Percentiles rank a stretch among this genome's conserved stretches.
phyloP scores from a whole-genome alignment of 2,797 vertebrate species.

The Phalloptychus januarius region DNA sequence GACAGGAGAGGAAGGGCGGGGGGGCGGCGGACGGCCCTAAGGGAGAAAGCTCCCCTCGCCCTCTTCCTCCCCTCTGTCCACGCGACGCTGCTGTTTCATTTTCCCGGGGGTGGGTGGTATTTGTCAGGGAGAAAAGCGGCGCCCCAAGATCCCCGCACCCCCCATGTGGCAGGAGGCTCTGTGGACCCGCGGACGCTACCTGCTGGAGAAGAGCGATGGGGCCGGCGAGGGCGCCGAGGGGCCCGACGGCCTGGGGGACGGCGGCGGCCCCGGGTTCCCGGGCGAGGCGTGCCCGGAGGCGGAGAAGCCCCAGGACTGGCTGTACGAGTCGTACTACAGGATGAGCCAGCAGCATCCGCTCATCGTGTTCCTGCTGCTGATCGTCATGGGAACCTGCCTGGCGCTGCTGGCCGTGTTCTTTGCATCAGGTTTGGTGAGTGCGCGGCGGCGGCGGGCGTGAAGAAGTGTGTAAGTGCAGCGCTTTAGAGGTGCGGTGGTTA shows the following conservation, averaged over 20 bases:
- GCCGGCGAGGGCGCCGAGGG: conserved; percentile 65
- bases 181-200: conserved; percentile 87
- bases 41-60: conserved; percentile 20
- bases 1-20: conserved; percentile 9
- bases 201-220: conserved; percentile 88
- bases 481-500: conserved; percentile 12
- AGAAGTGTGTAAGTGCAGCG: conserved; percentile 3
- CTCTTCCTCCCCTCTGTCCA: not conserved
- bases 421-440: conserved; percentile 93
- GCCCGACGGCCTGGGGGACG: conserved; percentile 64
- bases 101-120: not conserved
- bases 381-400: conserved; percentile 96
- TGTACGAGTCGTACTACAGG: conserved; percentile 95
- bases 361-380: conserved; percentile 96
- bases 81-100: conserved; percentile 3
- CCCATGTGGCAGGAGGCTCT: conserved; percentile 88
- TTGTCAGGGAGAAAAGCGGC: conserved; percentile 26
- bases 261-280: conserved; percentile 58
- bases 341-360: conserved; percentile 99
- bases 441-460: not conserved
- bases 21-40: not conserved
- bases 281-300: conserved; percentile 57
- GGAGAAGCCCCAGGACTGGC: conserved; percentile 92
- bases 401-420: conserved; percentile 95
- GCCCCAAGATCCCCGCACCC: conserved; percentile 19